A percentile compares a stretch with the other conserved stretches of the same genome.
Evolutionary conservation across 1,140 invertebrate species (phyloP).

Genomic region (Venustaconcha ellipsiformis): DNA sequence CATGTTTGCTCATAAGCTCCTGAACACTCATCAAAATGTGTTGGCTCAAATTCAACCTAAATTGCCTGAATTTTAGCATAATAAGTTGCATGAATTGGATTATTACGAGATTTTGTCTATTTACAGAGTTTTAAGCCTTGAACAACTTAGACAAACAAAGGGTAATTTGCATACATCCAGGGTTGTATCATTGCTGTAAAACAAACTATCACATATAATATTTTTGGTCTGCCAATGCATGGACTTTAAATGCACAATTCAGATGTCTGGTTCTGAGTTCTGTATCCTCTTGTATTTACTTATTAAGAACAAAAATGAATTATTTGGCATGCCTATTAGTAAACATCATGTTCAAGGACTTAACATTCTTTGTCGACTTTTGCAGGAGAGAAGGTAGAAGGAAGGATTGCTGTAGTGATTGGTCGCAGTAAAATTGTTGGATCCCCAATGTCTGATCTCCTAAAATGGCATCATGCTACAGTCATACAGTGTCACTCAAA

Average conservation of each 20-base stretch:
- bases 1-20: no score
- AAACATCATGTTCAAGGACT: neutral
- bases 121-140: no score
- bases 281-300: neutral
- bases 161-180: no score
- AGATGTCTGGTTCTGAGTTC: neutral
- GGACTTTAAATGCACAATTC: neutral
- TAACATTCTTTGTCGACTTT: neutral
- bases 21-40: no score
- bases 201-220: neutral
- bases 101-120: no score
- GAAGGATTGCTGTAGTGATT: constrained; percentile 91
- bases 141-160: no score
- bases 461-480: constrained; percentile 97
- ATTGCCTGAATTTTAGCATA: no score
- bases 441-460: constrained; percentile 91
- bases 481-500: constrained; percentile 97
- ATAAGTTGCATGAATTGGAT: no score
- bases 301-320: neutral
- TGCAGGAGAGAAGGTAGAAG: constrained; percentile 81
- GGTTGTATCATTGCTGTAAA: neutral
- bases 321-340: neutral
- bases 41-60: no score
- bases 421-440: constrained; percentile 99
- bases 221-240: neutral